Base-by-base conservation (phyloP, 1,140 invertebrate genomes). In the Pseudomyrmex concolor region DNA sequence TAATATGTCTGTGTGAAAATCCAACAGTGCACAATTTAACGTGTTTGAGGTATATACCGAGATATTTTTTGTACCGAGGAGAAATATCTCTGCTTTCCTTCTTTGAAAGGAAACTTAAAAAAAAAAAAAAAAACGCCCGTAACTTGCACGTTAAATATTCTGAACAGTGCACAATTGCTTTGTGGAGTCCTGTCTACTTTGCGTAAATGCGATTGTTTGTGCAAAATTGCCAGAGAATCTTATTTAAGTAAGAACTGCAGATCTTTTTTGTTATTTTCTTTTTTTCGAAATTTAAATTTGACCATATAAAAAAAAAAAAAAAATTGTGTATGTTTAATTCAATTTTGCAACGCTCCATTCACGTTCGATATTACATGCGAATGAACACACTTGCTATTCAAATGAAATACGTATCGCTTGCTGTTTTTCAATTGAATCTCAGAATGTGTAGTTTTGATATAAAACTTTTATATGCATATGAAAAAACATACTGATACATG, bases 161-260 rank as follows among this genome's bases (percentile, higher is more conserved):
- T 10, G 22, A 25, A 50, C 17, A 13, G 12, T 43, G 17, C n/a
- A 1, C 50, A 45, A 55, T 43, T 55, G 25, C 17, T 10, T 67
- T 55, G 62, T 77, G 51, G 67, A 55, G 9, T 9, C 43, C 54
- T 25, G 2, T 22, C 13, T 9, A 57, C 13, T 57, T 77, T 77
- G 34, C 12, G 34, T 48, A 67, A 67, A 67, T 74, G 43, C n/a
- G 25, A 64, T 64, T 55, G 54, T 45, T 43, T 55, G 34, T 34
- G 34, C 50, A 66, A 34, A 34, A 34, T 76, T 1, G 34, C 50
- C 74, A 77, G 51, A 67, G 34, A 34, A 34, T 34, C 55, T 45
- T 67, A 66, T 19, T 43, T 34, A 12, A 64, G 45, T 67, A 45
- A 66, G 62, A 55, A 10, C 0, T 17, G 12, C 17, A 76, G 7